A percentile compares a stretch with the other conserved stretches of the same genome.
Conservation (phyloP, 2,888 invertebrate genomes). For the Calliopum simillimum region DNA sequence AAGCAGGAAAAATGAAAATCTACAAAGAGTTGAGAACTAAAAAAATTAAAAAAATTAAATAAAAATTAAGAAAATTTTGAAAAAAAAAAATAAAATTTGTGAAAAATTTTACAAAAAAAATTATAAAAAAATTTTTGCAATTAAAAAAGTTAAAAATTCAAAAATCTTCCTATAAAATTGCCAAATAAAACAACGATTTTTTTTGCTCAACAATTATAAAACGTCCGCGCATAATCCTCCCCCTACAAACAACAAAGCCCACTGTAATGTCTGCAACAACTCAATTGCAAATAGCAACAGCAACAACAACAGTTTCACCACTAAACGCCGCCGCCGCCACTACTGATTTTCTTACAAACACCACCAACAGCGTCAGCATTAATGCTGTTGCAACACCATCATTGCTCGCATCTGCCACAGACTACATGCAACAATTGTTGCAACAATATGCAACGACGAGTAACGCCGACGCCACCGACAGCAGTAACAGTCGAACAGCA, state of each 20-base stretch:
- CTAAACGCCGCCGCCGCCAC: slow-evolving; percentile 37
- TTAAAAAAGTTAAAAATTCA: background rate
- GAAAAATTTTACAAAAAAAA: slow-evolving; percentile 19
- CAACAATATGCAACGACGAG: slow-evolving; percentile 5
- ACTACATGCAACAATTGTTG: slow-evolving; percentile 17
- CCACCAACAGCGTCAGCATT: slow-evolving; percentile 3
- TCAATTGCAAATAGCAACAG: slow-evolving; percentile 33
- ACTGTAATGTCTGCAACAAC: slow-evolving; percentile 48
- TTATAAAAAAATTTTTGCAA: slow-evolving; percentile 15
- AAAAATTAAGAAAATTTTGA: slow-evolving; percentile 14
- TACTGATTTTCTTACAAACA: slow-evolving; percentile 4
- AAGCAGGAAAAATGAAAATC: too few species aligned
- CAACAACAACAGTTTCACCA: slow-evolving; percentile 31
- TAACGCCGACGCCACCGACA: slow-evolving; percentile 20
- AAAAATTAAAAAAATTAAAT: background rate
- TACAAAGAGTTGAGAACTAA: background rate
- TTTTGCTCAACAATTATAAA: background rate
- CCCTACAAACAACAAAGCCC: slow-evolving; percentile 1
- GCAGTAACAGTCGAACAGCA: background rate
- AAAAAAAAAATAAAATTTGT: slow-evolving; percentile 16
- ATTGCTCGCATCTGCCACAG: slow-evolving; percentile 41
- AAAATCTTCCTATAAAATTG: background rate
- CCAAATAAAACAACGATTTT: background rate
- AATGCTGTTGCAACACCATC: slow-evolving; percentile 45
- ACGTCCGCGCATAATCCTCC: too few species aligned